Percentiles rank a stretch among this genome's conserved stretches.
phyloP scores from a whole-genome alignment of 2,113 vertebrate genomes.

The Apaloderma vittatum region DNA sequence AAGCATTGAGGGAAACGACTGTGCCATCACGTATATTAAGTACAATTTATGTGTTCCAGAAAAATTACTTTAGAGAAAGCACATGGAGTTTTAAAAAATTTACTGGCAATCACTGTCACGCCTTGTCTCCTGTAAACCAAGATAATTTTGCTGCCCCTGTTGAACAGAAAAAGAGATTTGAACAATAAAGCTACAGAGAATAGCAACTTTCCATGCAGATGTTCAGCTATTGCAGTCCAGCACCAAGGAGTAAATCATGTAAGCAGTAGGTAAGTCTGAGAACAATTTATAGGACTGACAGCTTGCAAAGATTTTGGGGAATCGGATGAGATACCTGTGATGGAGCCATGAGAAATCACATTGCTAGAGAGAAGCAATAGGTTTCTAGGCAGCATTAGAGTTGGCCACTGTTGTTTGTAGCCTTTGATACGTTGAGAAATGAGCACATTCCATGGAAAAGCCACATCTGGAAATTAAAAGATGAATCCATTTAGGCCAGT shows the following conservation, averaged over 20 bases:
- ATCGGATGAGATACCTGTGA: background rate
- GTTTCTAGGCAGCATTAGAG: rapidly evolving
- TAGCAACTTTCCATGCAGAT: background rate
- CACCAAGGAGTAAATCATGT: background rate
- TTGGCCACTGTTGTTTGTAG: background rate
- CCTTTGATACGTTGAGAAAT: background rate
- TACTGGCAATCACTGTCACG: background rate
- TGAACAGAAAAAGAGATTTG: background rate
- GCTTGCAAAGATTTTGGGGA: background rate
- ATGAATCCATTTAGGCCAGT: background rate
- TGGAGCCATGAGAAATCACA: rapidly evolving
- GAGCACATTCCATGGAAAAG: background rate
- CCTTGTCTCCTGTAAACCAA: background rate
- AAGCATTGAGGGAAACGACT: background rate
- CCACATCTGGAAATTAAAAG: background rate
- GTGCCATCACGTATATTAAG: background rate
- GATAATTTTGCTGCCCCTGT: background rate
- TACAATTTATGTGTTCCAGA: background rate
- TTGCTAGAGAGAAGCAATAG: background rate
- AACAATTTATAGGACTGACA: background rate
- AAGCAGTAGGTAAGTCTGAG: background rate
- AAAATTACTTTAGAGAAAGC: background rate
- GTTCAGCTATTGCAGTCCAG: background rate
- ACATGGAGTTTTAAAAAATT: background rate
- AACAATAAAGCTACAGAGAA: background rate